Percentiles rank a stretch among this genome's conserved stretches.
These are phyloP conservation scores for Drosophila repletoides DNA, from an alignment of 1,140 invertebrate genomes.

Conservation along the genomic window DNA sequence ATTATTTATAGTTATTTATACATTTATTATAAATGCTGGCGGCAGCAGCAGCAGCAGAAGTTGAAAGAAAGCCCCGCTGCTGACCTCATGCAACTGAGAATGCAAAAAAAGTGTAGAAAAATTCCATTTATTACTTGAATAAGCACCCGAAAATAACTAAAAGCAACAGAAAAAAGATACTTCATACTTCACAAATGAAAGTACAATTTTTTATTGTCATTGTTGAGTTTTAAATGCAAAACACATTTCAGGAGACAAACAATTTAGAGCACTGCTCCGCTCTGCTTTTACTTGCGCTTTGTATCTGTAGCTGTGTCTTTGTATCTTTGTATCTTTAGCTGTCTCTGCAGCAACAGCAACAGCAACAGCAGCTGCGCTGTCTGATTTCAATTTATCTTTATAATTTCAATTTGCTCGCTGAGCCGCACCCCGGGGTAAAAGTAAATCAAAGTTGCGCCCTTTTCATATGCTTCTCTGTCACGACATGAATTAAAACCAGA, in stretches of 20 bases:
- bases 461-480: slow-evolving; percentile 1
- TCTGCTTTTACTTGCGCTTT: slow-evolving; percentile 65
- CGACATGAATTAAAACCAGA: too few species aligned
- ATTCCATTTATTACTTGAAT: slow-evolving; percentile 29
- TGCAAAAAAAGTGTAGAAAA: slow-evolving; percentile 18
- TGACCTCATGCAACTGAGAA: slow-evolving; percentile 62
- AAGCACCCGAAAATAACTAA: slow-evolving; percentile 33
- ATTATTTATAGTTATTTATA: slow-evolving; percentile 66
- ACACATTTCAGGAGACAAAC: slow-evolving; percentile 41
- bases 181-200: slow-evolving; percentile 55
- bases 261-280: slow-evolving; percentile 52
- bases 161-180: slow-evolving; percentile 32
- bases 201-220: slow-evolving; percentile 63
- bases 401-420: slow-evolving; percentile 64
- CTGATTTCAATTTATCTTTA: slow-evolving; percentile 72
- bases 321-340: slow-evolving; percentile 24
- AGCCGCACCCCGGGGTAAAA: slow-evolving; percentile 24
- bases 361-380: slow-evolving; percentile 43
- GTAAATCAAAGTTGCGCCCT: slow-evolving; percentile 24
- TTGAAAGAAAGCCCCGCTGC: slow-evolving; percentile 41
- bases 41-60: too few species aligned
- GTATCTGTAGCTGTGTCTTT: slow-evolving; percentile 32
- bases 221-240: slow-evolving; percentile 53
- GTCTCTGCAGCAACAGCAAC: slow-evolving; percentile 2
- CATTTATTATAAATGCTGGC: slow-evolving; percentile 55